Evolutionary conservation across 35 echinoderm and acorn worm genomes (phyloP).

Genomic region (Heliocidaris tuberculata): DNA sequence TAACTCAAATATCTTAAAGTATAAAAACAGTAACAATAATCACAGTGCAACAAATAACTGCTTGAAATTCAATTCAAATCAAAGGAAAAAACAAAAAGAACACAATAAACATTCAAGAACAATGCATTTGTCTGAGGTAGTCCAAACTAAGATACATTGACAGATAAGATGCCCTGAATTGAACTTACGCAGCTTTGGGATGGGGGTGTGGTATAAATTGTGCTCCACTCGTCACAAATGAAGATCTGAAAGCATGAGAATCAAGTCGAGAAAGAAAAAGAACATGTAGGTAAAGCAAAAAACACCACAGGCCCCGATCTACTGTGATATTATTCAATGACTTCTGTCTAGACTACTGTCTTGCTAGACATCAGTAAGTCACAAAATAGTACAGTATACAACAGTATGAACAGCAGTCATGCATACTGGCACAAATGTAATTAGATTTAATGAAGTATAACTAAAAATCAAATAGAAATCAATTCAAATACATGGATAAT

Average conservation of each 20-base stretch:
- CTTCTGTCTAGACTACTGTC: not conserved
- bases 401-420: conserved; percentile 9
- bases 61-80: not conserved
- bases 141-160: conserved; percentile 32
- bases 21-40: conserved; percentile 7
- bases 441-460: not conserved
- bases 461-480: not conserved
- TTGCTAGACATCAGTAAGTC: not conserved
- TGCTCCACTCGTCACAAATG: conserved; percentile 90
- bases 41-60: conserved; percentile 41
- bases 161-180: conserved; percentile 57
- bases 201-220: conserved; percentile 95
- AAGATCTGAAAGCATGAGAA: conserved; percentile 84
- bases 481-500: not conserved
- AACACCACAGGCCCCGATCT: conserved; percentile 31
- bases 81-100: not conserved
- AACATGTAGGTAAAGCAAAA: conserved; percentile 48
- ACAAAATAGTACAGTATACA: not conserved
- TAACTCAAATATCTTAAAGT: not conserved
- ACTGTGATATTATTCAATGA: not conserved
- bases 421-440: not conserved
- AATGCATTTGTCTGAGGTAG: conserved; percentile 15
- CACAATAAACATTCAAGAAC: conserved; percentile 26
- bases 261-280: conserved; percentile 50
- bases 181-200: conserved; percentile 96